A percentile compares a stretch with the other conserved stretches of the same genome.
These are phyloP conservation scores for Pteronura brasiliensis DNA, from an alignment of 2,113 vertebrate species.

Conservation along the genomic window DNA sequence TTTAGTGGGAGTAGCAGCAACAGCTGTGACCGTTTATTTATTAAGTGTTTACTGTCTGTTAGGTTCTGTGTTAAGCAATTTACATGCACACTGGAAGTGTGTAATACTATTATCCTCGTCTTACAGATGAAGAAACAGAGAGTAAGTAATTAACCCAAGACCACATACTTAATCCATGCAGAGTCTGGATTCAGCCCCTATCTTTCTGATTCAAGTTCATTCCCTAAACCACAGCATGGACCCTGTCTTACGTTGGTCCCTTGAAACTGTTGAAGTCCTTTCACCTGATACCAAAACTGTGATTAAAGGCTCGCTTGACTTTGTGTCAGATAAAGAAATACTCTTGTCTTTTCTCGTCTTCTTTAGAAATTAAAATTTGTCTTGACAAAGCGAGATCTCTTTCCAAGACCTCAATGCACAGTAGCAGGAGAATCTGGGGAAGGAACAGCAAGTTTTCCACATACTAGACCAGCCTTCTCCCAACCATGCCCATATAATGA, in stretches of 20 bases:
- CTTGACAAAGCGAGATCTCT: not conserved
- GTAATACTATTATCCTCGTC: not conserved
- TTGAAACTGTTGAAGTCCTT: not conserved
- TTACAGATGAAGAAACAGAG: slow-evolving; percentile 26
- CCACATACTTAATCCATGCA: not conserved
- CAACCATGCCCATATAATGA: too few relatives aligned
- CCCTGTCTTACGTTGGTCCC: not conserved
- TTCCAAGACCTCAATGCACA: not conserved
- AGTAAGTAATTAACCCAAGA: not conserved
- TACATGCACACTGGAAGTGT: not conserved
- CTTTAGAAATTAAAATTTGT: slow-evolving; percentile 27
- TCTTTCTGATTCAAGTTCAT: not conserved
- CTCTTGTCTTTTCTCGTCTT: not conserved
- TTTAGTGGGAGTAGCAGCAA: not conserved
- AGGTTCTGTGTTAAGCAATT: not conserved
- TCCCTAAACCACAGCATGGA: not conserved
- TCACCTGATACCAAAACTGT: not conserved
- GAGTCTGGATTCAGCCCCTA: not conserved
- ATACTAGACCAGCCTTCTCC: not conserved
- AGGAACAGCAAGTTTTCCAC: not conserved
- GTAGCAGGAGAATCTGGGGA: not conserved
- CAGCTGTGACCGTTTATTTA: slow-evolving; percentile 29
- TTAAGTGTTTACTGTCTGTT: slow-evolving; percentile 21
- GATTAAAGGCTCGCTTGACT: not conserved
- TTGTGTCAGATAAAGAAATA: slow-evolving; percentile 6